Evolutionary conservation across 2,888 invertebrate genomes (phyloP).

Genomic region (Idaea biselata): DNA sequence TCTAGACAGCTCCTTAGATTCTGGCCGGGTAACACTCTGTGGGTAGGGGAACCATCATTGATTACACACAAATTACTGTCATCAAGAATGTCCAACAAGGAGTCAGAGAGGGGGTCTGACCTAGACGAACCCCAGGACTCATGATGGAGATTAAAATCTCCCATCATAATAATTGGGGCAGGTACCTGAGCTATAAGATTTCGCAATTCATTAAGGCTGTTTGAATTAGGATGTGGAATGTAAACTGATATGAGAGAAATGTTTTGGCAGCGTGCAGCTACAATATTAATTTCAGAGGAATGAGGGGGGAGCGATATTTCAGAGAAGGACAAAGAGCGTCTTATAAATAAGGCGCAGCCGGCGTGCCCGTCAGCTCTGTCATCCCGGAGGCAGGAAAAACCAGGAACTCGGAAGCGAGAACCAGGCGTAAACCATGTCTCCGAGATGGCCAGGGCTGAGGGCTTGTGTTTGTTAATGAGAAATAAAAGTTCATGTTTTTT

Average conservation of each 20-base stretch:
- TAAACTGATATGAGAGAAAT: background rate
- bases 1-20: background rate
- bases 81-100: background rate
- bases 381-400: conserved; percentile 5
- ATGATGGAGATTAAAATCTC: too few species aligned
- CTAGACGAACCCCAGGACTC: background rate
- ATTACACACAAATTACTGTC: background rate
- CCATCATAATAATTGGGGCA: background rate
- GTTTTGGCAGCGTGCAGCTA: background rate
- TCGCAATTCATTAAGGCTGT: background rate
- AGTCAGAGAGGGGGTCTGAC: background rate
- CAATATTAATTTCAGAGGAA: background rate
- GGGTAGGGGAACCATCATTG: conserved; percentile 2
- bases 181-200: background rate
- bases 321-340: background rate
- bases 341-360: background rate
- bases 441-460: conserved; percentile 4
- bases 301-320: background rate
- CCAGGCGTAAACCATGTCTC: too few species aligned
- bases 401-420: conserved; percentile 4
- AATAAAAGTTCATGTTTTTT: conserved; percentile 6
- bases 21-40: background rate
- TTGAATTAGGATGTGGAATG: background rate
- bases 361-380: background rate
- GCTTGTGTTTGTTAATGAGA: conserved; percentile 7